phyloP scores from a whole-genome alignment of 2,113 vertebrate genomes.

The Hippocampus mohnikei region DNA sequence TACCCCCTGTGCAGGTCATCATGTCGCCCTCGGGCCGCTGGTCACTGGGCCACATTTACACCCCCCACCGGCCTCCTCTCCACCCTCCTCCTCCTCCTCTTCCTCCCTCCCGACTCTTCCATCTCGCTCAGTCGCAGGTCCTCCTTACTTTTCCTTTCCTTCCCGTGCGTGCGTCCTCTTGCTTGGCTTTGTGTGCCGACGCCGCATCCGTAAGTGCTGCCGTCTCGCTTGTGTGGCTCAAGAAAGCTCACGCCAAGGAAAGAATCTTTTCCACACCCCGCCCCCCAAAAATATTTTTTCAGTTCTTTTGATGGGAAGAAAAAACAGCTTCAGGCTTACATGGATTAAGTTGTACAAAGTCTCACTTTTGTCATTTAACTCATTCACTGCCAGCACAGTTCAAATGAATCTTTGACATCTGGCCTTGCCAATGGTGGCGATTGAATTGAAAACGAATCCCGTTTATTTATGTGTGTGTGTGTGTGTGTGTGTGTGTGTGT shows the following conservation, averaged over 20 bases:
- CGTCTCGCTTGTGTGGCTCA: slow-evolving; percentile 22
- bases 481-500: too few relatives aligned
- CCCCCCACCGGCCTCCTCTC: slow-evolving; percentile 78
- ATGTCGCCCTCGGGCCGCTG: slow-evolving; percentile 73
- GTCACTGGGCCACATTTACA: slow-evolving; percentile 79
- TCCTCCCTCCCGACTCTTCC: slow-evolving; percentile 74
- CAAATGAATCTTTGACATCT: too few relatives aligned
- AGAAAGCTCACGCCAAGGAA: background rate
- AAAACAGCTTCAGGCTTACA: too few relatives aligned
- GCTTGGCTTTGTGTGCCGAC: slow-evolving; percentile 29
- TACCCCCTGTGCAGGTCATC: slow-evolving; percentile 68
- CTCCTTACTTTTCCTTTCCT: slow-evolving; percentile 65
- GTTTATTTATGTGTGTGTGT: too few relatives aligned
- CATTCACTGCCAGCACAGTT: too few relatives aligned
- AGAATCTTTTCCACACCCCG: too few relatives aligned
- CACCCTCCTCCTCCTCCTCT: slow-evolving; percentile 76
- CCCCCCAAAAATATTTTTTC: too few relatives aligned
- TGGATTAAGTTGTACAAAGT: too few relatives aligned
- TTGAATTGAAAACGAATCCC: too few relatives aligned
- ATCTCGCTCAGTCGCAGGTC: slow-evolving; percentile 75
- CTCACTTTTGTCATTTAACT: too few relatives aligned
- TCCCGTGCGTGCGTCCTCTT: slow-evolving; percentile 4
- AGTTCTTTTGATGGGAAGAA: too few relatives aligned
- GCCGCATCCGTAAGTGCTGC: slow-evolving; percentile 36
- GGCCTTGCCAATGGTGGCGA: too few relatives aligned